These are phyloP conservation scores for Labrus mixtus DNA, from an alignment of 2,113 vertebrate species.

Conservation along the genomic window DNA sequence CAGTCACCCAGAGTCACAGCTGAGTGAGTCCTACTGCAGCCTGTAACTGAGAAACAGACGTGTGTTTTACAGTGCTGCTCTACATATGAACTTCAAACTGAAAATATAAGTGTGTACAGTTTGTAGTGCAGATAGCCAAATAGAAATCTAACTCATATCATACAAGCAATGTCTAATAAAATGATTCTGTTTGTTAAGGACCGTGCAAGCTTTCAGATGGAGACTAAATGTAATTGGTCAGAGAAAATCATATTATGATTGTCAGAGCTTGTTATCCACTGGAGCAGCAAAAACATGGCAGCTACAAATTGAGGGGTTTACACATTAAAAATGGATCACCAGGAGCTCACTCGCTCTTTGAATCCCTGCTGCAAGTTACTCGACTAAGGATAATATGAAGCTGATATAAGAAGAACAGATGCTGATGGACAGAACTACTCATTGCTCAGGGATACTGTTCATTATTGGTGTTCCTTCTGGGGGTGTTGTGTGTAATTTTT, in stretches of 20 bases:
- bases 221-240: slow-evolving; percentile 16
- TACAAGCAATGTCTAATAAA: no score
- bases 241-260: slow-evolving; percentile 27
- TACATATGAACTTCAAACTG: not conserved
- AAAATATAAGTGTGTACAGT: not conserved
- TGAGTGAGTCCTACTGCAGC: slow-evolving; percentile 92
- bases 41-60: slow-evolving; percentile 76
- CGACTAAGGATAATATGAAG: not conserved
- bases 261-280: slow-evolving; percentile 8
- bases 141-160: not conserved
- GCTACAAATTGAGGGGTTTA: slow-evolving; percentile 31
- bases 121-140: not conserved
- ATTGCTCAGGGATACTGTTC: not conserved
- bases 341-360: slow-evolving; percentile 1
- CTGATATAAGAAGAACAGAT: not conserved
- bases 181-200: no score
- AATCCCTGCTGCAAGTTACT: not conserved
- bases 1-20: slow-evolving; percentile 90
- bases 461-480: slow-evolving; percentile 5
- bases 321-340: slow-evolving; percentile 28
- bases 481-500: not conserved
- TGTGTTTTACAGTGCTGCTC: not conserved
- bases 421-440: not conserved
- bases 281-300: slow-evolving; percentile 37
- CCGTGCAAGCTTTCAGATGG: not conserved